A percentile compares a stretch with the other conserved stretches of the same genome.
These are phyloP conservation scores for Zygaena filipendulae DNA, from an alignment of 2,888 invertebrate species.

Conservation along the genomic window DNA sequence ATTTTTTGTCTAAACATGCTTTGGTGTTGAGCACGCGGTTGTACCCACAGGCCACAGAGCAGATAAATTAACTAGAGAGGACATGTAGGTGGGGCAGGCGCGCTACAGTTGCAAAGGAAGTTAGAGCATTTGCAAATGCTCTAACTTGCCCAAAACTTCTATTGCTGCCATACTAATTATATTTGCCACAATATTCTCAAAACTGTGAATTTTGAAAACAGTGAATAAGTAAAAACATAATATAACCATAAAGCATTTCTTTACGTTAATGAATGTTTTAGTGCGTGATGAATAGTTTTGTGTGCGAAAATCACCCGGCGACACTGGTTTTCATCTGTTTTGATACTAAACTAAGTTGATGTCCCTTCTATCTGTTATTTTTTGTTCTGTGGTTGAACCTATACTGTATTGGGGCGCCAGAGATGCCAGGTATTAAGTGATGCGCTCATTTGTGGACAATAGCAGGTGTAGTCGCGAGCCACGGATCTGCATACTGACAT, in stretches of 20 bases:
- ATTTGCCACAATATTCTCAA: not conserved
- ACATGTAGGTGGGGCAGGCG: too few relatives aligned
- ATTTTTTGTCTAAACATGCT: not conserved
- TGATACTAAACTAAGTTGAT: too few relatives aligned
- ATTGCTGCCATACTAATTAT: not conserved
- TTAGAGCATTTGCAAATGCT: too few relatives aligned
- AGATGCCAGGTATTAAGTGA: conserved; percentile 43
- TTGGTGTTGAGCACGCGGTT: not conserved
- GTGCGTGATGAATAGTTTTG: too few relatives aligned
- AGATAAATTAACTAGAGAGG: too few relatives aligned
- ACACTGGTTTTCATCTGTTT: too few relatives aligned
- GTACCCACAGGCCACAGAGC: not conserved
- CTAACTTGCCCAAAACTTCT: not conserved
- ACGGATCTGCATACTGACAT: conserved; percentile 43
- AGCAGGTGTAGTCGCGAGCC: conserved; percentile 42
- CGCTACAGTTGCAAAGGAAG: too few relatives aligned
- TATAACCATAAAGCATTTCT: too few relatives aligned
- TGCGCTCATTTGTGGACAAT: conserved; percentile 41
- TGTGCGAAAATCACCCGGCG: too few relatives aligned
- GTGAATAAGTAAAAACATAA: too few relatives aligned
- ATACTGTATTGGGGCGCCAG: conserved; percentile 28
- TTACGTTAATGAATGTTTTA: too few relatives aligned
- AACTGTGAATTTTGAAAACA: too few relatives aligned
- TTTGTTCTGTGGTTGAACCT: conserved; percentile 11
- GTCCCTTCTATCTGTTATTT: conserved; percentile 21